Evolutionary conservation across 2,797 vertebrate genomes (phyloP), one percentile per base, ranked within the genome.

Genomic region (Danio choprae): DNA sequence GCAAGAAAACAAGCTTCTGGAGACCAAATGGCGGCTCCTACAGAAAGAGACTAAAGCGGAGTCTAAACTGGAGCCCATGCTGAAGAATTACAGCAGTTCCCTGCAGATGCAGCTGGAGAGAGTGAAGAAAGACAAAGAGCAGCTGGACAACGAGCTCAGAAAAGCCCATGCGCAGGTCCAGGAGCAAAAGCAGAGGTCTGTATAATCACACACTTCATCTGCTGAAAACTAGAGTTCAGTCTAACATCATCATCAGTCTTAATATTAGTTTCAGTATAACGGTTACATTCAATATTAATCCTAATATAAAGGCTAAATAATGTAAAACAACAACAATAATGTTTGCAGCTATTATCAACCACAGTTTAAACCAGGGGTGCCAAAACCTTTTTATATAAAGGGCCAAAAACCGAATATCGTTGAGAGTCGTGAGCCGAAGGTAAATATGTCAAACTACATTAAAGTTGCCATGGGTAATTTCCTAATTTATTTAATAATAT

Each of bases 1-100:
- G 87, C 95, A 97, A 88, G 91, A 97, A 88, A 97, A 98, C 88
- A 96, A 95, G 89, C 87, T 96, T 88, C 84, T 98, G 86, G 94
- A 96, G 82, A 96, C 95, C 83, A 97, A 98, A 56, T 96, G 96
- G 96, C 83, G 81, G 2, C 87, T 97, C 43, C 82, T 98, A 74
- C 90, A 95, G 82, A 86, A 78, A 1, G 90, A 93, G 85, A 90
- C 91, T 0, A 56, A 78, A 0, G 16, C 87, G 0, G 10, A 89
- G 20, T 91, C 91, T 4, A 59, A 87, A 3, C 79, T 93, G 1
- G 88, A 95, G 2, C 87, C 87, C 48, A 89, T 96, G 87, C 92
- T 95, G 81, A 94, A 94, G n/a, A 46, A 81, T 0, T 94, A 93
- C 86, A 90, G 95, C 53, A 46, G 18, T 74, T 87, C 40, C 56